A percentile compares a stretch with the other conserved stretches of the same genome.
These are phyloP conservation scores for Noctua pronuba DNA, from an alignment of 2,888 invertebrate genomes.

Conservation along the genomic window DNA sequence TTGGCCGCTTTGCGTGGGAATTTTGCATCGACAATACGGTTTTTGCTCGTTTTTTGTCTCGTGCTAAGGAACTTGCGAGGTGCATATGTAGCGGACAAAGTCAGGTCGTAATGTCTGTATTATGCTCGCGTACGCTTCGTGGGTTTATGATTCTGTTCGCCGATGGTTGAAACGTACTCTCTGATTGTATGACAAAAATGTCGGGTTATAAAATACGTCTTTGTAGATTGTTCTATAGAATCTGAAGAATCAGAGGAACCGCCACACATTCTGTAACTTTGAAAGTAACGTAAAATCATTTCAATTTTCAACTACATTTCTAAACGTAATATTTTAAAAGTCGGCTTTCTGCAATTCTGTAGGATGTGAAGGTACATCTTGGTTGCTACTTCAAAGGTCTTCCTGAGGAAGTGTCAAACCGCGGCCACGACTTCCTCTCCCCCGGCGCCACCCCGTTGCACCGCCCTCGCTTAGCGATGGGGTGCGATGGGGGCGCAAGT, in stretches of 20 bases:
- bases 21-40: constrained; percentile 76
- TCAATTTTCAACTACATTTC: constrained; percentile 29
- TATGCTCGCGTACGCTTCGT: constrained; percentile 59
- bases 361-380: constrained; percentile 72
- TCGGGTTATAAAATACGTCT: constrained; percentile 19
- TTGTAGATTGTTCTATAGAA: constrained; percentile 21
- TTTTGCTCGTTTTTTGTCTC: constrained; percentile 81
- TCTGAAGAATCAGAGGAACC: constrained; percentile 10
- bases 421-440: constrained; percentile 85
- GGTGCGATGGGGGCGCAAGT: constrained; percentile 79
- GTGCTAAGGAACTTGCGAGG: constrained; percentile 77
- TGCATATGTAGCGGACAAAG: constrained; percentile 64
- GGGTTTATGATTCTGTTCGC: constrained; percentile 48
- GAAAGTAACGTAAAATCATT: constrained; percentile 2
- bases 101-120: constrained; percentile 67
- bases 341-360: constrained; percentile 54
- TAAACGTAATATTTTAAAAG: constrained; percentile 51
- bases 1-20: constrained; percentile 81
- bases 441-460: constrained; percentile 70
- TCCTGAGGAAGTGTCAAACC: constrained; percentile 90
- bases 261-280: not conserved
- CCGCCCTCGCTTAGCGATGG: constrained; percentile 71
- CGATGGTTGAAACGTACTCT: constrained; percentile 27
- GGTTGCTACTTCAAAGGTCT: constrained; percentile 86
- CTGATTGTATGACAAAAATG: constrained; percentile 39